phyloP scores from a whole-genome alignment of 2,797 vertebrate species.

The Anguilla obscura region DNA sequence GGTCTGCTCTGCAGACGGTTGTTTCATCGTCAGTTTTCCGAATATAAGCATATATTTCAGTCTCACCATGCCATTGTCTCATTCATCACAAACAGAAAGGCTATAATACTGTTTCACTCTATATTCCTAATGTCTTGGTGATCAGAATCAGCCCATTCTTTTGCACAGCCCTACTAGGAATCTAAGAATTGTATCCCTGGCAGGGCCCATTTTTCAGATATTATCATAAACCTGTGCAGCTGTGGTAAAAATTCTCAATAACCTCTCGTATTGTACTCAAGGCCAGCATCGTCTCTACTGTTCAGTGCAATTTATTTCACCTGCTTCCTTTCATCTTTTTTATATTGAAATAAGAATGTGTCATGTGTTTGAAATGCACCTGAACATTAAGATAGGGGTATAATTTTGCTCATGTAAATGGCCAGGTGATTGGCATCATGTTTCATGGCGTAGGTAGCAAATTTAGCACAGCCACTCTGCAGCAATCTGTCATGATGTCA shows the following conservation, averaged over 20 bases:
- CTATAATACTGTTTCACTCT: neutral
- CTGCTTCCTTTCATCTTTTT: neutral
- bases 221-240: neutral
- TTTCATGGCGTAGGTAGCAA: neutral
- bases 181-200: neutral
- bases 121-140: neutral
- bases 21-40: neutral
- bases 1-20: neutral
- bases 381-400: neutral
- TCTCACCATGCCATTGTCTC: neutral
- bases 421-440: neutral
- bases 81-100: conserved; percentile 6
- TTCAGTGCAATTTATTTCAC: neutral
- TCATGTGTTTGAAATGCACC: neutral
- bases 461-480: neutral
- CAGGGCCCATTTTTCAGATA: neutral
- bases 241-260: neutral
- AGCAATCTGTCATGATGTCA: neutral
- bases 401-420: neutral
- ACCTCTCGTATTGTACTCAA: neutral
- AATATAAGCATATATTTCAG: neutral
- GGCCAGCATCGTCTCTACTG: neutral
- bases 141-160: conserved; percentile 12
- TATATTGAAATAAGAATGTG: neutral
- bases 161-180: neutral